These are phyloP conservation scores for Danionella dracula DNA, from an alignment of 2,797 vertebrate species.

Conservation along the genomic window DNA sequence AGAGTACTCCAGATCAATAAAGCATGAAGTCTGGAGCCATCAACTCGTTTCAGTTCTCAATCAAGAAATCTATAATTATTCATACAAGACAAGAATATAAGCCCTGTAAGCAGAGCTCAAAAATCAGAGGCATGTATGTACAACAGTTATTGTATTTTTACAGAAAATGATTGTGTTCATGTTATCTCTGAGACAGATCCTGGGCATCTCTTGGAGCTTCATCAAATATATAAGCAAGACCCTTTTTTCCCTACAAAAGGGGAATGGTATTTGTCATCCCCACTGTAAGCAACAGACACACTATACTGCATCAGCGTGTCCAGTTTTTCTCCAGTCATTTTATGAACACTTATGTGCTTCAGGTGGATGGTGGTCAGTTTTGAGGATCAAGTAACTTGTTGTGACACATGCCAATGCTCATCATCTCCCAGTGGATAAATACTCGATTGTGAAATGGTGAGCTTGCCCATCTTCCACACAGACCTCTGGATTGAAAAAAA, in stretches of 20 bases:
- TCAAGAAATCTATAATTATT: slow-evolving; percentile 35
- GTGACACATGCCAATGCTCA: slow-evolving; percentile 68
- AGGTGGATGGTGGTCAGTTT: slow-evolving; percentile 42
- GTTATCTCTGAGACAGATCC: slow-evolving; percentile 21
- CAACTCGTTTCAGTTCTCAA: slow-evolving; percentile 29
- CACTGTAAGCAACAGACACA: slow-evolving; percentile 27
- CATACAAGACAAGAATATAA: too few relatives aligned
- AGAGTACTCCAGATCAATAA: slow-evolving; percentile 32
- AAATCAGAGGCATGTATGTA: slow-evolving; percentile 30
- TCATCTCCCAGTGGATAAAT: slow-evolving; percentile 60
- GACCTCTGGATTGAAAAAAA: slow-evolving; percentile 23
- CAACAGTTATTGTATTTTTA: slow-evolving; percentile 23
- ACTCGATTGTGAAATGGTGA: slow-evolving; percentile 54
- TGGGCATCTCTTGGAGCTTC: slow-evolving; percentile 10
- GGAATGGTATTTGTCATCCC: slow-evolving; percentile 33
- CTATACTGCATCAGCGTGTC: slow-evolving; percentile 33
- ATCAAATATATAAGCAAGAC: slow-evolving; percentile 29
- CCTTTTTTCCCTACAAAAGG: slow-evolving; percentile 33
- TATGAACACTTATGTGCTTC: slow-evolving; percentile 47
- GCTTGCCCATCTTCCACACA: slow-evolving; percentile 27
- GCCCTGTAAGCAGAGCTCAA: too few relatives aligned
- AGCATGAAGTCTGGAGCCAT: slow-evolving; percentile 21
- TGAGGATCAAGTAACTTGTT: slow-evolving; percentile 54
- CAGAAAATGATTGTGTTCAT: background rate
- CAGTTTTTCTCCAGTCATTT: slow-evolving; percentile 24